Base-by-base conservation (phyloP, 2,888 invertebrate species). In the Kryphioiulus occultus region DNA sequence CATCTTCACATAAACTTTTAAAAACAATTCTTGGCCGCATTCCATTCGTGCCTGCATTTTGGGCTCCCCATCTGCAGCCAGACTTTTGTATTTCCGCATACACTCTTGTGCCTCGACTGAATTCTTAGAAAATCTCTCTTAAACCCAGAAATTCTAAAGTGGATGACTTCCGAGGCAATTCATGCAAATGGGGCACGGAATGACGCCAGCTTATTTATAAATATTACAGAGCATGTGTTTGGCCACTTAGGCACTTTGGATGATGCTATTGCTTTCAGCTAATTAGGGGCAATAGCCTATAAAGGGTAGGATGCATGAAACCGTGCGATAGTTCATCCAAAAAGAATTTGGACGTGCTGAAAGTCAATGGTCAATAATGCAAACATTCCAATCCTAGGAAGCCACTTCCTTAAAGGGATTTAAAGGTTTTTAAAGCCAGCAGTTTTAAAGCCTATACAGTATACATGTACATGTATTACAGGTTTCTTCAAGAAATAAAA, bases 11-110 rank as follows among this genome's bases (percentile, higher is more conserved):
- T 26, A 22, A 68, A 68, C 68, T 68, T 68, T 68, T 59, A 68
- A 47, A 68, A 68, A 68, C 68, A 68, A 68, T 68, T 68, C 68
- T 68, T 68, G 68, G 68, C 68, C 68, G 68, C 68, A 68, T 68
- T 68, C 68, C 68, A 26, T 68, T 68, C 68, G 26, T 68, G 68
- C 68, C 68, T 26, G 7, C 68, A 68, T 68, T 68, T 68, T 68
- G 26, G 68, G 68, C 68, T 26, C 68, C 68, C 68, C 68, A 68
- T 68, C 68, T 68, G 68, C 68, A 22, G 39, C 39, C 39, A 59
- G 59, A 59, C 68, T n/a, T 68, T 26, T 68, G 68, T 22, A 68
- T 68, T 68, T 68, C 68, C 68, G 68, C 26, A 68, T 68, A 26
- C 68, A 68, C 26, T n/a, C 68, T 10, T 68, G 68, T 68, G 68